Base-by-base conservation (phyloP, 2,797 vertebrate species). In the Tolypeutes matacus region DNA sequence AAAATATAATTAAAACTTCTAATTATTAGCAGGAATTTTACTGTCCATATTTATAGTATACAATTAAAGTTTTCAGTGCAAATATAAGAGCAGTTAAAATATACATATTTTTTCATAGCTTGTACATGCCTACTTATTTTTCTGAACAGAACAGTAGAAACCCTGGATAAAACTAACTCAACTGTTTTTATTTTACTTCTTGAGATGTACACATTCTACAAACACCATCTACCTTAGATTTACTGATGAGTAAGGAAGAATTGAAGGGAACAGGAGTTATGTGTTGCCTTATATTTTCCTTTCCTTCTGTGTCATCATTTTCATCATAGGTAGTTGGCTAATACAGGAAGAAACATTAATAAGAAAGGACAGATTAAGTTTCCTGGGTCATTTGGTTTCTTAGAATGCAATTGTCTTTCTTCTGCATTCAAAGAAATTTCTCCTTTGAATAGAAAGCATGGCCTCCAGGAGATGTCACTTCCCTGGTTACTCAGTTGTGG, bases 401-500 rank as follows among this genome's bases (percentile, higher is more conserved):
- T 25, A 21, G 10, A 27, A 73, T 5, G n/a, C 11, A 11, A 5
- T 27, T n/a, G 17, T 8, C 25, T 51, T 80, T 27, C 51, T 60
- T 31, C 62, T 31, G 46, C 15, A 25, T 21, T 49, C 29, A 34
- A 93, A 62, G n/a, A 27, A 20, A 12, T 25, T 20, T 62, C 83
- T 62, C 53, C 39, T 17, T 65, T n/a, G 21, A 34, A 53, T 56
- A 46, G 10, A 42, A 75, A 70, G 58, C 0, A 1, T 21, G 1
- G 18, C 53, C 12, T 58, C 3, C n/a, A 20, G 62, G 60, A 31
- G n/a, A 1, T 31, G 15, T 39, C 36, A 0, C 1, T 3, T 6
- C 9, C 56, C 39, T 3, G 8, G 21, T 31, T 18, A 67, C 65
- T 36, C 65, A 67, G 3, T n/a, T 31, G 29, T 25, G 65, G 25